Base-by-base conservation (phyloP, 1,140 invertebrate species). In the Heliothis subflexa region DNA sequence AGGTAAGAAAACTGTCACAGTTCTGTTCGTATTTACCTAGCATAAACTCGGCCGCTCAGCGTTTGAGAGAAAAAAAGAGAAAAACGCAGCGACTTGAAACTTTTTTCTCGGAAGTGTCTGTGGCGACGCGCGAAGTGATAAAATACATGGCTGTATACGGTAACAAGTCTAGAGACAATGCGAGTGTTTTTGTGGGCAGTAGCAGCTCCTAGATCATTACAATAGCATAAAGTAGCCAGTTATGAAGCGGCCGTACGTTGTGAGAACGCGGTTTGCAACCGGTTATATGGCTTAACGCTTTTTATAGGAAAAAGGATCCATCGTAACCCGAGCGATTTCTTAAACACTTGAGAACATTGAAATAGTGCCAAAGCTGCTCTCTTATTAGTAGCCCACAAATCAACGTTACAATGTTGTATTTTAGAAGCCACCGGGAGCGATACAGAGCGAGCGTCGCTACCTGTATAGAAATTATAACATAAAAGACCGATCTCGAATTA, bases 211-310 rank as follows among this genome's bases (percentile, higher is more conserved):
- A 91, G 89, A 90, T 89, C 88, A 91, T 90, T 91, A 94, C 92
- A 93, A 94, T 92, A 91, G 89, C 90, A 91, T 91, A 91, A 94
- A 93, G 88, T 89, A 89, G 89, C 86, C 88, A 91, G 91, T 93
- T 93, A 93, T 92, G 89, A 92, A 89, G 86, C 86, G 79, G 81
- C 83, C 86, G 83, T 83, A 80, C 80, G 78, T 84, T 86, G 83
- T 87, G 86, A 88, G 84, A 88, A 88, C 86, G 72, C 80, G 83
- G 78, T 81, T 72, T 78, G 70, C 78, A 87, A 93, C 92, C 88
- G 90, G 92, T 93, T 86, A 49, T 77, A 83, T 84, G 82, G 78
- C 86, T 87, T 85, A 88, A 87, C 79, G 81, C 79, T 89, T 90
- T 90, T 91, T 89, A 84, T 88, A 85, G 82, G 86, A 91, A 91